These are phyloP conservation scores for Scaptomyza cyrtandrae DNA, from an alignment of 2,888 invertebrate genomes.

Conservation along the genomic window DNA sequence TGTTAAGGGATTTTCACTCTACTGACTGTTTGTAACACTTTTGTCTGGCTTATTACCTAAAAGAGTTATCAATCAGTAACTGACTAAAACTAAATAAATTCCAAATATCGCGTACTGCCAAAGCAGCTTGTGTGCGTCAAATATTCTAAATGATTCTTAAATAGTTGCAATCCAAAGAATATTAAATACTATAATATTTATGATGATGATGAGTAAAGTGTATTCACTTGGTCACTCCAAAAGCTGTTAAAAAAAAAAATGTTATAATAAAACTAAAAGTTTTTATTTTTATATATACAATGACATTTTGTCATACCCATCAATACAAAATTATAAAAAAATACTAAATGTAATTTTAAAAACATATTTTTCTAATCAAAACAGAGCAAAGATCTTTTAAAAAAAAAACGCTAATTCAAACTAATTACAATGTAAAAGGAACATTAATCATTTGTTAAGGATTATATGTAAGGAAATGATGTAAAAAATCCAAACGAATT, in stretches of 20 bases:
- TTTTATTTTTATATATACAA: constrained; percentile 61
- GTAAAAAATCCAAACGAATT: constrained; percentile 21
- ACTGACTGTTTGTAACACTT: constrained; percentile 1
- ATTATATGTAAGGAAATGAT: constrained; percentile 15
- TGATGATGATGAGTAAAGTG: constrained; percentile 32
- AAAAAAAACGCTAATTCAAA: constrained; percentile 24
- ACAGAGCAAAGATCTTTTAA: constrained; percentile 29
- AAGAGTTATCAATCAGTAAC: constrained; percentile 9
- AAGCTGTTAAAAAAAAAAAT: constrained; percentile 18
- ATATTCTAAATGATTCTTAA: constrained; percentile 38
- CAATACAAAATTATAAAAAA: constrained; percentile 3
- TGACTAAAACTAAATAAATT: constrained; percentile 14
- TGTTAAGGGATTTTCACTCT: constrained; percentile 11
- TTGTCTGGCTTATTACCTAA: constrained; percentile 22
- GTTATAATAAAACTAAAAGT: constrained; percentile 45
- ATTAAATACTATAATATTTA: constrained; percentile 30
- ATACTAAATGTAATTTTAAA: constrained; percentile 12
- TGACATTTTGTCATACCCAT: constrained; percentile 54
- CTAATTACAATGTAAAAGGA: constrained; percentile 17
- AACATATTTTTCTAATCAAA: constrained; percentile 54
- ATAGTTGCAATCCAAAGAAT: constrained; percentile 56
- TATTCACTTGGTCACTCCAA: constrained; percentile 49
- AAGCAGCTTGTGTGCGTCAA: constrained; percentile 46
- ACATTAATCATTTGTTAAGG: constrained; percentile 1
- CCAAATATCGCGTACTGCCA: constrained; percentile 50